Conservation (phyloP, 2,888 invertebrate species). For the Thalpophila matura region DNA sequence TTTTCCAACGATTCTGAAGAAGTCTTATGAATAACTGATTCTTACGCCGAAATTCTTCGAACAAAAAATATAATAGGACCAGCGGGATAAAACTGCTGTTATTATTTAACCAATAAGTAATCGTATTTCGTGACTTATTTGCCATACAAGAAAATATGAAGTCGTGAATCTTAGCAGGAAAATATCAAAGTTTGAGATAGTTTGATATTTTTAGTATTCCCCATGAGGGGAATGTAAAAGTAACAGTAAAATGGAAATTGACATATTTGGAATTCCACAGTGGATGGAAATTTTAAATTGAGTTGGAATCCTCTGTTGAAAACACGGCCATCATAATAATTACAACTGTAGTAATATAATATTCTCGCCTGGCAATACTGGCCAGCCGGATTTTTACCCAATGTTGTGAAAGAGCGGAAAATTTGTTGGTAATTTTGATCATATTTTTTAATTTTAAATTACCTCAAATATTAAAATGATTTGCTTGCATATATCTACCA, state of each 20-base stretch:
- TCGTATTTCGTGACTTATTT: constrained; percentile 18
- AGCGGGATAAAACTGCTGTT: constrained; percentile 22
- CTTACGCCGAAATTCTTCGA: constrained; percentile 28
- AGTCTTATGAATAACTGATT: constrained; percentile 26
- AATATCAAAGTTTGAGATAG: constrained; percentile 46
- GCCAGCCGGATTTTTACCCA: constrained; percentile 6
- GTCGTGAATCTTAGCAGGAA: constrained; percentile 11
- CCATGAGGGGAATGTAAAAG: constrained; percentile 40
- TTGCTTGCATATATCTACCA: background rate
- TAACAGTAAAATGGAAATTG: constrained; percentile 56
- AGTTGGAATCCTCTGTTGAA: constrained; percentile 50
- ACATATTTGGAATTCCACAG: constrained; percentile 55
- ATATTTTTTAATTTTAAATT: constrained; percentile 2
- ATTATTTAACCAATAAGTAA: constrained; percentile 32
- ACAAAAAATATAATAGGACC: constrained; percentile 21
- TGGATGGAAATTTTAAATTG: constrained; percentile 63
- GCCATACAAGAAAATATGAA: constrained; percentile 21
- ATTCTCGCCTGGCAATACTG: constrained; percentile 24
- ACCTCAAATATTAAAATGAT: background rate
- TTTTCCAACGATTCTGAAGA: constrained; percentile 15
- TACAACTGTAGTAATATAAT: constrained; percentile 46
- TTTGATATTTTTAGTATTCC: constrained; percentile 43
- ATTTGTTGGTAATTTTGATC: constrained; percentile 1
- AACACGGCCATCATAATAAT: constrained; percentile 49
- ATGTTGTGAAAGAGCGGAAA: constrained; percentile 10